A percentile compares a stretch with the other conserved stretches of the same genome.
These are phyloP conservation scores for Dendrolimus punctatus DNA, from an alignment of 1,140 invertebrate species.

Conservation along the genomic window DNA sequence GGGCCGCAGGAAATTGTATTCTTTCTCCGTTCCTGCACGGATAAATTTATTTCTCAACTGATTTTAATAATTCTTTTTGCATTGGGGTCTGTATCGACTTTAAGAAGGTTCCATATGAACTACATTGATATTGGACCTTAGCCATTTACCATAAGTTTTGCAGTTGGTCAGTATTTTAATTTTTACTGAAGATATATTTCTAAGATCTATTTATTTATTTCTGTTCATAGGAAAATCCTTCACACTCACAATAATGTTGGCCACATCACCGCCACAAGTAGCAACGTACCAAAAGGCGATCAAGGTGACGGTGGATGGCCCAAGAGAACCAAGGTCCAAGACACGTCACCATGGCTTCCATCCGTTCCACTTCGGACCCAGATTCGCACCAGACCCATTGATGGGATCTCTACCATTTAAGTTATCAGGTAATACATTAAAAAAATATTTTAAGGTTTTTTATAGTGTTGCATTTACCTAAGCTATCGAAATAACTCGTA, in stretches of 20 bases:
- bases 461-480: no score
- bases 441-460: background rate
- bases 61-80: no score
- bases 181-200: no score
- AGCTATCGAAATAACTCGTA: no score
- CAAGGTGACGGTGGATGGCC: constrained; percentile 99
- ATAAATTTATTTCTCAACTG: no score
- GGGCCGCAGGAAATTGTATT: no score
- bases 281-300: constrained; percentile 96
- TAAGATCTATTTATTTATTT: background rate
- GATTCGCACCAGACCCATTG: constrained; percentile 85
- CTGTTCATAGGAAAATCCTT: constrained; percentile 93
- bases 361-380: constrained; percentile 88
- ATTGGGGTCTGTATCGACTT: no score
- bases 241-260: constrained; percentile 94
- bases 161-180: no score
- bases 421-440: constrained; percentile 80
- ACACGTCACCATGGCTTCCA: constrained; percentile 89
- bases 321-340: constrained; percentile 95
- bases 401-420: constrained; percentile 87
- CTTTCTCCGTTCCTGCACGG: no score
- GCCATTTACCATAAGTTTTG: no score
- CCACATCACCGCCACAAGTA: constrained; percentile 93
- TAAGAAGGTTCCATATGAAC: no score
- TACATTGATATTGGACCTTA: no score